Base-by-base conservation (phyloP, 2,113 vertebrate genomes). In the Psephotus haematonotus region DNA sequence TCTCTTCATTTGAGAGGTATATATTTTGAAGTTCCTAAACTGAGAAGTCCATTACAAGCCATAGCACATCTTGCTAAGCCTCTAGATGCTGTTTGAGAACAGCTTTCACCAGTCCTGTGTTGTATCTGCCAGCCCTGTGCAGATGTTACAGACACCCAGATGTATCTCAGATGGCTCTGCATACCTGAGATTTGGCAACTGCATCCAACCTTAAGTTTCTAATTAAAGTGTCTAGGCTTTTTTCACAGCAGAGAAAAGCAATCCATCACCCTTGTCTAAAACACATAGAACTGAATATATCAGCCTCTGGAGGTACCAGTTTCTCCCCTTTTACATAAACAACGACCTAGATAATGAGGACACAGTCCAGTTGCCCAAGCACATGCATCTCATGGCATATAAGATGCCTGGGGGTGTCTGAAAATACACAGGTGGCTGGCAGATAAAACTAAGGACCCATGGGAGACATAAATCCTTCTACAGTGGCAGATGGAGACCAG, bases 71-170 rank as follows among this genome's bases (percentile, higher is more conserved):
- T 37, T 1, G 0, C 43, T 44, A 24, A 13, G 47, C 33, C 50
- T 17, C 1, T 11, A 44, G 33, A 37, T 67, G 71, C 16, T 64
- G 27, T n/a, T 35, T 50, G 47, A 82, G 49, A 74, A 25, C 25
- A 43, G 6, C 33, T 69, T n/a, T 79, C 55, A 1, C 2, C 0
- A 0, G 11, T 25, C 20, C 62, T 28, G 33, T 33, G 59, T 4
- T 63, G 1, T 46, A 63, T 27, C 82, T 71, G 46, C 22, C 76
- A 68, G 69, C 7, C 24, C 37, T 4, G 6, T 33, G 39, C 53
- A 79, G 86, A 86, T 37, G 49, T 83, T 77, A 11, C 47, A 68
- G 57, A 25, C 27, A 37, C 62, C 44, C 86, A 41, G 77, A 69
- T 27, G 17, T 46, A 65, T n/a, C 68, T 44, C 76, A 62, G 5